A percentile compares a stretch with the other conserved stretches of the same genome.
phyloP scores from a whole-genome alignment of 1,140 invertebrate species.

The Ips typographus region DNA sequence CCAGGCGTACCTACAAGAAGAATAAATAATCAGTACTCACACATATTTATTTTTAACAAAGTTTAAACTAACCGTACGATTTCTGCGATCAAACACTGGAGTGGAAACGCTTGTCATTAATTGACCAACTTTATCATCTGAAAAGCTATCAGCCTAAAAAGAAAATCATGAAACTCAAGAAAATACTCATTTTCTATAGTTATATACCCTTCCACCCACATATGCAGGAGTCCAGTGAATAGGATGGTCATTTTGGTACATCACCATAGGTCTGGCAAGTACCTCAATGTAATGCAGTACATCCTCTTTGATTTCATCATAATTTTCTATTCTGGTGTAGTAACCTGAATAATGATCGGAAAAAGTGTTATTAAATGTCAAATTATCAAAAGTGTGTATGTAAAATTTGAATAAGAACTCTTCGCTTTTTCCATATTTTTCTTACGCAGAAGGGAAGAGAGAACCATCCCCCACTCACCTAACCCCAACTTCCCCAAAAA shows the following conservation, averaged over 20 bases:
- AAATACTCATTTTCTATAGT: neutral
- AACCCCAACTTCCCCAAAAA: too few relatives aligned
- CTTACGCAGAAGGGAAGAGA: too few relatives aligned
- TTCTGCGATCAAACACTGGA: slow-evolving; percentile 89
- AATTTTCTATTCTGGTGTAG: slow-evolving; percentile 47
- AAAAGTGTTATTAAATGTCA: neutral
- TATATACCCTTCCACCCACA: slow-evolving; percentile 78
- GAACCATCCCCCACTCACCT: too few relatives aligned
- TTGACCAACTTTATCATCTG: slow-evolving; percentile 69
- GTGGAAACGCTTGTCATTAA: slow-evolving; percentile 89
- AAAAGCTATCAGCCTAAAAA: slow-evolving; percentile 65
- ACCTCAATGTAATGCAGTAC: slow-evolving; percentile 92
- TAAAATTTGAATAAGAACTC: too few relatives aligned
- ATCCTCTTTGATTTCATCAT: slow-evolving; percentile 62
- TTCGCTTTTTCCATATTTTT: too few relatives aligned
- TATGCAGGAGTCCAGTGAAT: slow-evolving; percentile 90
- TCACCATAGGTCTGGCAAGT: slow-evolving; percentile 85
- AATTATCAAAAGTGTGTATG: neutral
- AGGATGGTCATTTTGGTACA: slow-evolving; percentile 86
- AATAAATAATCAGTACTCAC: neutral
- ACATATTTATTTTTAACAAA: neutral
- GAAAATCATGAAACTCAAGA: slow-evolving; percentile 10
- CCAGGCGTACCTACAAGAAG: slow-evolving; percentile 68
- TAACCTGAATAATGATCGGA: slow-evolving; percentile 44
- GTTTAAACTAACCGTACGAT: slow-evolving; percentile 74